Evolutionary conservation across 2,797 vertebrate genomes (phyloP), one percentile per base, ranked within the genome.

Genomic region (Dryobates pubescens): DNA sequence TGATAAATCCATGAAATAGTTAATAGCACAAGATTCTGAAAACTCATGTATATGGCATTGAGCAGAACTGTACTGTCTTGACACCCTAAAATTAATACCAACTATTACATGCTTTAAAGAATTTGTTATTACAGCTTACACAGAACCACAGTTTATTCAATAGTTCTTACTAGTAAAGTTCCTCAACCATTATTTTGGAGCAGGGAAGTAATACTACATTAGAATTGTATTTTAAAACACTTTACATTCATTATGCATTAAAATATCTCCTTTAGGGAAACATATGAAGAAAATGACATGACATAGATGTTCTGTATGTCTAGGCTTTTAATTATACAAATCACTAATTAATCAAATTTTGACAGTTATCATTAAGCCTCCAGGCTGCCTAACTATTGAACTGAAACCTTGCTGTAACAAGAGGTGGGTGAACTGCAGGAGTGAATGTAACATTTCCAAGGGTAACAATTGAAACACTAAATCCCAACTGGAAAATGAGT

Each of bases 331-430:
- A 82, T 88, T 74, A 69, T 69, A 87, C 18, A 62, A 86, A 95
- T 83, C 54, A 59, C 17, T 91, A 93, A 94, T 91, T 91, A 84
- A 77, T 84, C 13, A 54, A 38, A 17, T 93, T 91, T 92, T 95
- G 79, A 83, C 61, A 67, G 71, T 89, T 94, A 64, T 72, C 74
- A 72, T 77, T 91, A 82, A 61, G 54, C 70, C 82, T 91, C 72
- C 51, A 82, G 77, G 30, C 62, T 84, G 57, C 65, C 71, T 89
- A 82, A 77, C 77, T 89, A 32, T 91, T 87, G 64, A 88, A 81
- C 41, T 91, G 74, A 90, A 90, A 62, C 67, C 72, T 92, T 93
- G 80, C 77, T 96, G 96, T 96, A 59, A 85, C 80, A 88, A 90
- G 71, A 86, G 75, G 27, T 88, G 45, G 62, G 86, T 96, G 69